Evolutionary conservation across 2,888 invertebrate genomes (phyloP).

Genomic region (Noctua fimbriata): DNA sequence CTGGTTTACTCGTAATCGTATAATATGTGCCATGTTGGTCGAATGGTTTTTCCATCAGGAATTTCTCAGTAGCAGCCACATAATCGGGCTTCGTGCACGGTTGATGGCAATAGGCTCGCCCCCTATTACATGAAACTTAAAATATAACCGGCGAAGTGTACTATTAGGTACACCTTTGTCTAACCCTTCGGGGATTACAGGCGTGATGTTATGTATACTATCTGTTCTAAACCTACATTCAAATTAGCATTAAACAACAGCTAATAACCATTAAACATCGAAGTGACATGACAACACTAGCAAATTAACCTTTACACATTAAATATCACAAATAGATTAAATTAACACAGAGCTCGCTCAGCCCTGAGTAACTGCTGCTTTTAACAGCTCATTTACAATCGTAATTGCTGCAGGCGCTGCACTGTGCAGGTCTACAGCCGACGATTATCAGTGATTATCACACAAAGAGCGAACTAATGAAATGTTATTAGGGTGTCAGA

Average conservation of each 20-base stretch:
- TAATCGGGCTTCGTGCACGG: too few relatives aligned
- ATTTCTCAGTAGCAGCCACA: too few relatives aligned
- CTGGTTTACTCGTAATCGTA: not conserved
- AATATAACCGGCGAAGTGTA: too few relatives aligned
- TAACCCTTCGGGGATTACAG: too few relatives aligned
- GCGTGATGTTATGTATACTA: not conserved
- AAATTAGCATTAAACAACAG: constrained; percentile 5
- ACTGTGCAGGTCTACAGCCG: constrained; percentile 1
- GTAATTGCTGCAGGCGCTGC: constrained; percentile 53
- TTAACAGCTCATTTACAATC: constrained; percentile 58
- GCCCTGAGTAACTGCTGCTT: constrained; percentile 32
- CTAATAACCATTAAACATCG: constrained; percentile 2
- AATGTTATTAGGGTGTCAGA: constrained; percentile 49
- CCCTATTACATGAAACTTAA: too few relatives aligned
- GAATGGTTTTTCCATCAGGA: too few relatives aligned
- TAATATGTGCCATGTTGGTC: too few relatives aligned
- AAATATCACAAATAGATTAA: constrained; percentile 56
- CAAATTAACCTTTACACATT: constrained; percentile 50
- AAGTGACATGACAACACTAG: constrained; percentile 26
- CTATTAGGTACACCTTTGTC: too few relatives aligned
- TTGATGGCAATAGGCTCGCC: too few relatives aligned
- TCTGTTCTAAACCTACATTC: not conserved
- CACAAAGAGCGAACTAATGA: constrained; percentile 56
- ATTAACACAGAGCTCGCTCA: constrained; percentile 36
- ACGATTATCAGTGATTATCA: constrained; percentile 39